Evolutionary conservation across 2,888 invertebrate genomes (phyloP).

Genomic region (Tenthredo mesomela): DNA sequence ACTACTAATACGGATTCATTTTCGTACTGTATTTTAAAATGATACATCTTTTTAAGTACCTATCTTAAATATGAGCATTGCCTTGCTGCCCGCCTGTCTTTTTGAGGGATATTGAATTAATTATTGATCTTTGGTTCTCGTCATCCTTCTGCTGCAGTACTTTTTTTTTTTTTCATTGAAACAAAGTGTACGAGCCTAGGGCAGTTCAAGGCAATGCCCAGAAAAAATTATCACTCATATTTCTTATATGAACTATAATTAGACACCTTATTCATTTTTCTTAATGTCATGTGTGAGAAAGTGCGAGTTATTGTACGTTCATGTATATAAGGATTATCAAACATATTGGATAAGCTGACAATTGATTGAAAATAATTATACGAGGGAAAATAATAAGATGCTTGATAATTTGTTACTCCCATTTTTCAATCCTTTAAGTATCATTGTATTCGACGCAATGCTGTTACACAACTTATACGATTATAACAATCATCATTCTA

Average conservation of each 20-base stretch:
- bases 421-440: constrained; percentile 10
- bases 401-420: constrained; percentile 7
- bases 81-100: not conserved
- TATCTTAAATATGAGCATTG: constrained; percentile 27
- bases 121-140: not conserved
- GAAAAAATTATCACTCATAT: constrained; percentile 24
- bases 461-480: not conserved
- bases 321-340: constrained; percentile 49
- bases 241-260: constrained; percentile 15
- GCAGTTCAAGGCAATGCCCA: constrained; percentile 21
- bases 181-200: not conserved
- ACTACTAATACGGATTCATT: constrained; percentile 30
- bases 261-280: not conserved
- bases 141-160: not conserved
- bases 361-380: constrained; percentile 50
- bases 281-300: constrained; percentile 42
- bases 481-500: not conserved
- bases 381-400: constrained; percentile 36
- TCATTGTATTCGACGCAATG: not conserved
- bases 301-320: constrained; percentile 48
- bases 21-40: constrained; percentile 20
- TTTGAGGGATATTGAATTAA: not conserved
- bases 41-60: constrained; percentile 27
- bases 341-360: constrained; percentile 29
- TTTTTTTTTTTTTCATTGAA: not conserved